Conservation (phyloP, 2,888 invertebrate genomes). For the Chrysotoxum bicinctum region DNA sequence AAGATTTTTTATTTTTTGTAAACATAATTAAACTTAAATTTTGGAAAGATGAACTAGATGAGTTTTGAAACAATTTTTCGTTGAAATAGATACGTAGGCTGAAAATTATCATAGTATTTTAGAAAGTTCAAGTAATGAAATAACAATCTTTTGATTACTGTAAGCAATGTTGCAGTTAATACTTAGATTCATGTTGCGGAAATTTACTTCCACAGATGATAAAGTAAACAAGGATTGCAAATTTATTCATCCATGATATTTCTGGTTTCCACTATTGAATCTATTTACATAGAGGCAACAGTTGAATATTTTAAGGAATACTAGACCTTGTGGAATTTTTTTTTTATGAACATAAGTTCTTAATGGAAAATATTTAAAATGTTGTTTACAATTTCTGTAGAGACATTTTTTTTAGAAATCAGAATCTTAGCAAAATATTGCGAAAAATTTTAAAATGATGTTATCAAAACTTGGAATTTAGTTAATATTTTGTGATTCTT, state of each 20-base stretch:
- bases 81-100: neutral
- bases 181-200: constrained; percentile 48
- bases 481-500: too few species aligned
- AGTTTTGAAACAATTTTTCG: too few species aligned
- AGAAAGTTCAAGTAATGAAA: neutral
- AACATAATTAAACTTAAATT: too few species aligned
- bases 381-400: too few species aligned
- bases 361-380: too few species aligned
- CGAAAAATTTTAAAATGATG: too few species aligned
- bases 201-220: neutral
- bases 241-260: constrained; percentile 4
- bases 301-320: constrained; percentile 17
- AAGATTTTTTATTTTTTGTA: neutral
- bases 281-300: constrained; percentile 18
- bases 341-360: neutral
- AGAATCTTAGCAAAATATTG: too few species aligned
- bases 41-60: too few species aligned
- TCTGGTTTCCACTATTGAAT: neutral
- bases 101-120: neutral
- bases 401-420: too few species aligned
- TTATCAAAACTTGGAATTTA: too few species aligned
- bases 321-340: neutral
- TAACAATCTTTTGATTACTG: neutral
- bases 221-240: constrained; percentile 4
- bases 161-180: constrained; percentile 13